These are phyloP conservation scores for Clusia tigrina DNA, from an alignment of 2,888 invertebrate genomes.

Conservation along the genomic window DNA sequence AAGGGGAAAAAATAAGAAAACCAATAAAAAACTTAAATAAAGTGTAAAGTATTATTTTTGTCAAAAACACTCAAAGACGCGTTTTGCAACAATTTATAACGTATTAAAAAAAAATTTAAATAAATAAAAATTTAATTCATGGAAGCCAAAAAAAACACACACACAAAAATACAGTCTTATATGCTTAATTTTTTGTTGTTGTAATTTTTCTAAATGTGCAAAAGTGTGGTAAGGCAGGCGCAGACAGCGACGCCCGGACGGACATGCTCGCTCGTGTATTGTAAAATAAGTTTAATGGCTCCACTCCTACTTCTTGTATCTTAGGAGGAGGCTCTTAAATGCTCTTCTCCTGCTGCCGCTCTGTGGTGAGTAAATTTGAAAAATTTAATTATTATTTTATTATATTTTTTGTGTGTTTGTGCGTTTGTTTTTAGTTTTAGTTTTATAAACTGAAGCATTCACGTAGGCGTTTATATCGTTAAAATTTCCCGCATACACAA, in stretches of 20 bases:
- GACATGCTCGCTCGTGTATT: neutral
- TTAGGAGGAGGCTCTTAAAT: neutral
- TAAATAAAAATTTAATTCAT: neutral
- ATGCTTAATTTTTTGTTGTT: neutral
- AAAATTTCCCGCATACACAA: too few relatives aligned
- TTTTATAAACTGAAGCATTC: too few relatives aligned
- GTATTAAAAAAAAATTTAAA: neutral
- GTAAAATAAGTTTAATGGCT: neutral
- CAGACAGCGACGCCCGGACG: too few relatives aligned
- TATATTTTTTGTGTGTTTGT: neutral
- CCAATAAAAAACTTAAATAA: neutral
- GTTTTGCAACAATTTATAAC: slow-evolving; percentile 3
- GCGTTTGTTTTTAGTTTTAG: neutral
- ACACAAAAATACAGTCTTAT: neutral
- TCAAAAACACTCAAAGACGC: neutral
- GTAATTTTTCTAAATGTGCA: neutral
- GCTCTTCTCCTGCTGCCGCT: slow-evolving; percentile 2
- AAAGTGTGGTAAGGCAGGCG: too few relatives aligned
- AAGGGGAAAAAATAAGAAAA: neutral
- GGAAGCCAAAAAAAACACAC: neutral
- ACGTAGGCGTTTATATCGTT: too few relatives aligned
- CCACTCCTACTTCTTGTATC: neutral
- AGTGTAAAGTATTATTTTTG: neutral
- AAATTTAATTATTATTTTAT: neutral
- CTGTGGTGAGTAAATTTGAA: slow-evolving; percentile 18